Base-by-base conservation (phyloP, 2,888 invertebrate genomes). In the Germaria angustata region DNA sequence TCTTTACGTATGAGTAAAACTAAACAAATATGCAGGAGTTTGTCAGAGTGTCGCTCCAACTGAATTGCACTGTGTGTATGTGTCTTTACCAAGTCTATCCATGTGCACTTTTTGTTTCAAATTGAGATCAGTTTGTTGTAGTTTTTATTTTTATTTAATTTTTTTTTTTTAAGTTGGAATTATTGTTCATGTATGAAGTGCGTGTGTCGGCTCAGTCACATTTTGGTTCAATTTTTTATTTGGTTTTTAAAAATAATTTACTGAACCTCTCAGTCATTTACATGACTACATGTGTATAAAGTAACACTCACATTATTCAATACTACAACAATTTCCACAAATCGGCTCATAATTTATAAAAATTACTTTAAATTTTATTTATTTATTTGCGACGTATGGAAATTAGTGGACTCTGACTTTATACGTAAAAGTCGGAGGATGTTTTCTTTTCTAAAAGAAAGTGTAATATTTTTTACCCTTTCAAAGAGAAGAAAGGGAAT, bases 311-410 rank as follows among this genome's bases (percentile, higher is more conserved):
- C 71, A 82, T 82, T 59, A 66, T 79, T 79, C 75, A 79, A 79
- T 79, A 61, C 57, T 61, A 82, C 82, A 82, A 53, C 75, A 71
- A 55, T 82, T 71, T 71, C 20, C 65, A 24, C 59, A 28, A 71
- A 71, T 17, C 36, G 32, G 57, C 28, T 66, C 53, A 76, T 82
- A 82, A 71, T 82, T 82, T 82, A 82, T 82, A 82, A 79, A 77
- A 69, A 63, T 53, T 66, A 49, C 66, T 55, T 39, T 59, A 22
- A 59, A 51, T 51, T 51, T 73, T 66, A 53, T 76, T 57, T 57
- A 49, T 76, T 68, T 68, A 15, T 65, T 65, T 34, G n/a, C 28
- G 66, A 49, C 51, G 32, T 57, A 44, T 65, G 53, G n/a, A 53
- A 55, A 55, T 59, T 49, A 57, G 55, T 17, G 11, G 32, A 46